Percentiles rank a stretch among this genome's conserved stretches.
Evolutionary conservation across 2,888 invertebrate species (phyloP).

Genomic region (Saturnia japonica): DNA sequence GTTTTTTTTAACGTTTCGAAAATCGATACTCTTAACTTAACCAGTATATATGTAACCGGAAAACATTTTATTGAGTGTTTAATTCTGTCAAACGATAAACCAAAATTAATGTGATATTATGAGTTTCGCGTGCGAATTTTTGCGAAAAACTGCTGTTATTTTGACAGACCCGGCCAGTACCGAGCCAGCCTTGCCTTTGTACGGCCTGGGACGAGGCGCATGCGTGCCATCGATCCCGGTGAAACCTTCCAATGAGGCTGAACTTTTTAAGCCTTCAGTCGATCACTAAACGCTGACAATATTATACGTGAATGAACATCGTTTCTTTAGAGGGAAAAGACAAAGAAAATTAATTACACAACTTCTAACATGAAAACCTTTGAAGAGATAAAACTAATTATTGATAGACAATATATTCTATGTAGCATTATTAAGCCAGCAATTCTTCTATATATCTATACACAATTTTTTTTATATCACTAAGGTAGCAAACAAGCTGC

Average conservation of each 20-base stretch:
- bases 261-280: slow-evolving; percentile 43
- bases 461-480: too few species aligned
- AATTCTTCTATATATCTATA: too few species aligned
- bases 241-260: slow-evolving; percentile 50
- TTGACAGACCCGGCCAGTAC: slow-evolving; percentile 64
- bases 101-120: slow-evolving; percentile 18
- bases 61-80: slow-evolving; percentile 12
- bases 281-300: slow-evolving; percentile 24
- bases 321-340: neutral
- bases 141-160: slow-evolving; percentile 63
- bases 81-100: slow-evolving; percentile 21
- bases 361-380: neutral
- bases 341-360: neutral
- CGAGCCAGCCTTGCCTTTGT: slow-evolving; percentile 69
- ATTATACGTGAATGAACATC: slow-evolving; percentile 14
- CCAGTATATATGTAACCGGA: slow-evolving; percentile 13
- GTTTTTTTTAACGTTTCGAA: slow-evolving; percentile 23
- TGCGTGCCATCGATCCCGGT: slow-evolving; percentile 70
- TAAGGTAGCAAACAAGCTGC: too few species aligned
- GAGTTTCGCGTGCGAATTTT: slow-evolving; percentile 48
- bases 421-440: neutral
- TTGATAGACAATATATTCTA: neutral
- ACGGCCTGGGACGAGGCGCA: slow-evolving; percentile 60
- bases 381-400: neutral
- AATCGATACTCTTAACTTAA: slow-evolving; percentile 22